Evolutionary conservation across 2,888 invertebrate species (phyloP).

Genomic region (Dugesia japonica): DNA sequence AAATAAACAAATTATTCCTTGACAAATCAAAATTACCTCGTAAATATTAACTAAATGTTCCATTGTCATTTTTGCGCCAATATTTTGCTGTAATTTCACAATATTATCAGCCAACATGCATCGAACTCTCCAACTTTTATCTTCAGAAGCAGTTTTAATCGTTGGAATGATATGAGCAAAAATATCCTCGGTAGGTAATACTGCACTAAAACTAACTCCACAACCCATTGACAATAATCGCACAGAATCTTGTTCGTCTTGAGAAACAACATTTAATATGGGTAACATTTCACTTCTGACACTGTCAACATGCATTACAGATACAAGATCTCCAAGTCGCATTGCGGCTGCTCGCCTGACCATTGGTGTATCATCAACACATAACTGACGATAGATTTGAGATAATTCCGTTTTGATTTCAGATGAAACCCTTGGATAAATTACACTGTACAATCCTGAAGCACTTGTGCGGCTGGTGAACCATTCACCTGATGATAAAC

Average conservation of each 20-base stretch:
- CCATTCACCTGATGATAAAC: conserved; percentile 70
- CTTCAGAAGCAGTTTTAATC: conserved; percentile 54
- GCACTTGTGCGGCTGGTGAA: conserved; percentile 81
- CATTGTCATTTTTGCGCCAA: conserved; percentile 78
- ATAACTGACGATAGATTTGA: conserved; percentile 39
- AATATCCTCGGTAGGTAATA: conserved; percentile 66
- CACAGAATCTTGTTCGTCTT: conserved; percentile 93
- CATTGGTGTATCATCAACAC: conserved; percentile 94
- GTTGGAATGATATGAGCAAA: conserved; percentile 81
- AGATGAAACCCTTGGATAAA: conserved; percentile 56
- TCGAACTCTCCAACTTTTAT: conserved; percentile 47
- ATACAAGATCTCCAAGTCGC: conserved; percentile 89
- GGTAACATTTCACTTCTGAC: conserved; percentile 88
- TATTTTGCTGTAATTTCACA: background rate
- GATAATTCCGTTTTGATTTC: conserved; percentile 54
- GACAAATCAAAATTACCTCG: background rate
- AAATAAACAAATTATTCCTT: too few species aligned
- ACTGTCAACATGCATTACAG: conserved; percentile 84
- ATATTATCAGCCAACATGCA: background rate
- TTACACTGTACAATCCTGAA: conserved; percentile 74
- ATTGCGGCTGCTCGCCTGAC: conserved; percentile 90
- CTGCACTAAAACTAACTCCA: conserved; percentile 71
- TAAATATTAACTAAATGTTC: conserved; percentile 63
- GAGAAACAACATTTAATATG: conserved; percentile 81
- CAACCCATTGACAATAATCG: conserved; percentile 87